A percentile compares a stretch with the other conserved stretches of the same genome.
phyloP scores from a whole-genome alignment of 1,140 invertebrate species.

The Lineus longissimus region DNA sequence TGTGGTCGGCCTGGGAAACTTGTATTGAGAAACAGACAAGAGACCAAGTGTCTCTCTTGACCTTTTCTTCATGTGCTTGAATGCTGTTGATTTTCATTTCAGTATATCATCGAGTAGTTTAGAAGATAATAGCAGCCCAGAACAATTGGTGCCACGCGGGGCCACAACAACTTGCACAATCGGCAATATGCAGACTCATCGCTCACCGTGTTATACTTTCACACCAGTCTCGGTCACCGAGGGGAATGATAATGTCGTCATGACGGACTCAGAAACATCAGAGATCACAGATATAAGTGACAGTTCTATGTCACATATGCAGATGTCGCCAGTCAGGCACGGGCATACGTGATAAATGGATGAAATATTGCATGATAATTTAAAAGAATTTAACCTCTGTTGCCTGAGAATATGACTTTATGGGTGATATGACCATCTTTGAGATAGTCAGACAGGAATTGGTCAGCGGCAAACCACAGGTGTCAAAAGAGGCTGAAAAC shows the following conservation, averaged over 20 bases:
- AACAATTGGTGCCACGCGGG: not conserved
- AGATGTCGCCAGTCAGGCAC: not conserved
- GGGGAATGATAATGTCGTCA: not conserved
- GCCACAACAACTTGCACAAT: not conserved
- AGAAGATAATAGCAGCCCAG: constrained; percentile 1
- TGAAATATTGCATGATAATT: no score
- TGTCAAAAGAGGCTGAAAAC: no score
- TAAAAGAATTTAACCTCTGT: no score
- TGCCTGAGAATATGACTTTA: no score
- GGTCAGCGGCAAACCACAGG: no score
- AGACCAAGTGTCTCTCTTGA: not conserved
- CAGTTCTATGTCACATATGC: not conserved
- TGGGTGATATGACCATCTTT: no score
- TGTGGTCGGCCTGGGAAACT: no score
- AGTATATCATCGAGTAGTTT: constrained; percentile 6
- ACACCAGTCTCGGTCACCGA: not conserved
- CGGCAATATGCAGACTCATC: not conserved
- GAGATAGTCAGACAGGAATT: no score
- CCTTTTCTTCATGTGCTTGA: not conserved
- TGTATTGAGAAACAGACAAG: not conserved
- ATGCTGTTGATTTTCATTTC: not conserved
- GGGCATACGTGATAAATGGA: no score
- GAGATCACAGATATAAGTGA: constrained; percentile 1
- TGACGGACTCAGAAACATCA: constrained; percentile 5
- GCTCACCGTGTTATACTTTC: constrained; percentile 3